Conservation (phyloP, 2,113 vertebrate genomes). For the Thamnophis sirtalis region DNA sequence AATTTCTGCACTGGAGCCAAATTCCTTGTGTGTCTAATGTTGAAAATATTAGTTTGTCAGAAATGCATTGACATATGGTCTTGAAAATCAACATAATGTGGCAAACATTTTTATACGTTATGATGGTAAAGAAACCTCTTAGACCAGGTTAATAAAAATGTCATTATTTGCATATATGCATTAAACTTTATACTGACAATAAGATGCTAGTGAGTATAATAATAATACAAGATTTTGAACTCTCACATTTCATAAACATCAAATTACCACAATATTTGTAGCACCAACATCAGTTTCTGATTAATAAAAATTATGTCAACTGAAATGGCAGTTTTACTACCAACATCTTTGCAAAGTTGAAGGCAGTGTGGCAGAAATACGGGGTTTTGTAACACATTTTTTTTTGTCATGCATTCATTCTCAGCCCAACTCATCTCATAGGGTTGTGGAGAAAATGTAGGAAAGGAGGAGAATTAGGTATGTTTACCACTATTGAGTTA, state of each 20-base stretch:
- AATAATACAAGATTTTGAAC: conserved; percentile 9
- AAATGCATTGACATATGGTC: conserved; percentile 4
- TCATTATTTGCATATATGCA: conserved; percentile 20
- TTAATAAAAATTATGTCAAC: background rate
- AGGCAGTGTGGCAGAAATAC: background rate
- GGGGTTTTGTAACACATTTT: background rate
- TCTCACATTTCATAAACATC: background rate
- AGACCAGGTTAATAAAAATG: conserved; percentile 32
- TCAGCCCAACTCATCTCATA: too few species aligned
- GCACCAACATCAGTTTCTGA: too few species aligned
- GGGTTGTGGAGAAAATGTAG: too few species aligned
- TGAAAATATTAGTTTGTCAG: conserved; percentile 15
- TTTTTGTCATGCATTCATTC: background rate
- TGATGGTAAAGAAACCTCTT: background rate
- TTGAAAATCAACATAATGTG: background rate
- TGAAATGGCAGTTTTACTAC: background rate
- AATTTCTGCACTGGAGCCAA: too few species aligned
- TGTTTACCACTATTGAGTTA: too few species aligned
- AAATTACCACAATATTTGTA: background rate
- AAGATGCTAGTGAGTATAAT: conserved; percentile 9
- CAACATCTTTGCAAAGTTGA: background rate
- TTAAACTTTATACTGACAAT: conserved; percentile 16
- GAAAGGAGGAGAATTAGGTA: too few species aligned
- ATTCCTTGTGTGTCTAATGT: too few species aligned
- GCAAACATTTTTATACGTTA: conserved; percentile 26